Evolutionary conservation across 1,140 invertebrate genomes (phyloP), one percentile per base, ranked within the genome.

Genomic region (Listronotus bonariensis): DNA sequence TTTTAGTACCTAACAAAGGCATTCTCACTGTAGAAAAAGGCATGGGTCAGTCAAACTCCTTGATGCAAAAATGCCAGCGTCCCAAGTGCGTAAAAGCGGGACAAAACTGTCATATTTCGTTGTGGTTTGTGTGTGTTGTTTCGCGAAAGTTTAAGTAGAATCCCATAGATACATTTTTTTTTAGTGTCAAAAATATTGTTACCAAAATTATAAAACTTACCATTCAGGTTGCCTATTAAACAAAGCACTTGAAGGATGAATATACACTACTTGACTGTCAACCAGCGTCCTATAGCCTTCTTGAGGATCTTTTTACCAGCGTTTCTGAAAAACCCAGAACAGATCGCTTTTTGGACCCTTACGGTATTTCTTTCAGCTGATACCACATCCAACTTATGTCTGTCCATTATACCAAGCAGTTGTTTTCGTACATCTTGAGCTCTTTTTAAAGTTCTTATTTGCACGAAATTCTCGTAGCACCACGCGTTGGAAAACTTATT

Each of bases 401-500:
- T 88, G 80, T 99, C 96, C 96, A 98, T 98, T 62, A 99, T 98
- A 4, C 96, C 96, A 0, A 99, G 80, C 65, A 99, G 81, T 79
- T 99, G 98, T 82, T 99, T 99, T 7, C 97, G 83, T 0, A 99
- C 96, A 82, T 99, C 98, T 80, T 99, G 97, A 0, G 97, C 95
- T 55, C 97, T 83, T 80, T 99, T 99, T 34, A 99, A 79, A 0
- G 96, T 99, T 17, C 97, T 81, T 32, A 97, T 95, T 82, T 99
- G 98, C 7, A 99, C 95, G 81, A 99, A 99, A 82, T 99, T 99
- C 78, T 99, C 97, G 77, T 97, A 98, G 79, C 97, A 99, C 98
- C 97, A 99, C 0, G 96, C 94, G 78, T 96, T 97, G 0, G 94
- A 97, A 80, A 98, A 99, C 77, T 99, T 98, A 79, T 99, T 98